Evolutionary conservation across 2,797 vertebrate species (phyloP).

Genomic region (Neopelma chrysocephalum): DNA sequence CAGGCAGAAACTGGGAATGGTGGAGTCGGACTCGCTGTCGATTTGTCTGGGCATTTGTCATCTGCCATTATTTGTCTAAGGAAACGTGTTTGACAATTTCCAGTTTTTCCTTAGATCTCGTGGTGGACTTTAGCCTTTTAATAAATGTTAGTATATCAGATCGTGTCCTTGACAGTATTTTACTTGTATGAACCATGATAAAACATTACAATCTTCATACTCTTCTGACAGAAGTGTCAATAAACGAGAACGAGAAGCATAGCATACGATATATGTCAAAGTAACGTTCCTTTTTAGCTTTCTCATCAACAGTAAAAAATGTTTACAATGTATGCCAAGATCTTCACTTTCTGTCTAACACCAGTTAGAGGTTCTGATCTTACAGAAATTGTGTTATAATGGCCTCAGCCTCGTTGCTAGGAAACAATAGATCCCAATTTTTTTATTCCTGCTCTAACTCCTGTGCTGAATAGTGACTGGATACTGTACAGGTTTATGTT

Average conservation of each 20-base stretch:
- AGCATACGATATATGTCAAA: constrained; percentile 69
- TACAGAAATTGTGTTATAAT: constrained; percentile 79
- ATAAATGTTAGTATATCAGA: constrained; percentile 82
- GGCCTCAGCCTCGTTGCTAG: constrained; percentile 80
- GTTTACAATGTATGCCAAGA: constrained; percentile 82
- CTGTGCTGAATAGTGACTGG: constrained; percentile 83
- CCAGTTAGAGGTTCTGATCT: constrained; percentile 78
- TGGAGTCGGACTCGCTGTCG: constrained; percentile 62
- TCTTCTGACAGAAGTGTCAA: constrained; percentile 72
- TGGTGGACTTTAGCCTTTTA: constrained; percentile 80
- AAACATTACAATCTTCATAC: constrained; percentile 72
- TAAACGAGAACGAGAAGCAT: constrained; percentile 66
- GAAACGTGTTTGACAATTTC: constrained; percentile 77
- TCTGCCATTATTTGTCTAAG: constrained; percentile 77
- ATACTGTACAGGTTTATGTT: constrained; percentile 84
- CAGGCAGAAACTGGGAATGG: constrained; percentile 61
- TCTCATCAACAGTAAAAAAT: constrained; percentile 77
- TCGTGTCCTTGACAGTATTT: constrained; percentile 81
- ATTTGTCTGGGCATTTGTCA: constrained; percentile 72
- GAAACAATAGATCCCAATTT: constrained; percentile 80
- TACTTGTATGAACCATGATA: constrained; percentile 78
- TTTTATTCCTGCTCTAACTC: constrained; percentile 82
- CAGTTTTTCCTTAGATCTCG: constrained; percentile 79
- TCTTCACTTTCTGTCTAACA: constrained; percentile 78
- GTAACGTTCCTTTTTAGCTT: constrained; percentile 73